Percentiles rank a stretch among this genome's conserved stretches.
phyloP scores from a whole-genome alignment of 2,888 invertebrate species.

The Anoplius nigerrimus region DNA sequence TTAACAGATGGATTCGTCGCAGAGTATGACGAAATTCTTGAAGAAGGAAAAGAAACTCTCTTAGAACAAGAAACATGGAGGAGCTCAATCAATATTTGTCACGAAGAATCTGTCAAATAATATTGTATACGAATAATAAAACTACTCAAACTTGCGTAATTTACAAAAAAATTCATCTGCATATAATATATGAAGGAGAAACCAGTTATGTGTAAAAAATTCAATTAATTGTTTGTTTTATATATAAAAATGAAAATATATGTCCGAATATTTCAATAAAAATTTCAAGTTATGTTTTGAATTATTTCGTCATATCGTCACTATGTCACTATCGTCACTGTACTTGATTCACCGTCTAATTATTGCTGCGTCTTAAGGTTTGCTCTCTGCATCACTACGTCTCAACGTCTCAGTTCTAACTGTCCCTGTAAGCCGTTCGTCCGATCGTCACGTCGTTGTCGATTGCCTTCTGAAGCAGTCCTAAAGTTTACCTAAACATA shows the following conservation, averaged over 20 bases:
- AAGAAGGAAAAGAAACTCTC: slow-evolving; percentile 25
- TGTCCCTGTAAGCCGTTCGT: no score
- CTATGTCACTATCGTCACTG: no score
- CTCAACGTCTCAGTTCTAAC: no score
- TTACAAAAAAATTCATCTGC: slow-evolving; percentile 19
- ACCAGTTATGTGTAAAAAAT: slow-evolving; percentile 11
- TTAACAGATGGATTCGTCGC: slow-evolving; percentile 20
- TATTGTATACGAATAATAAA: slow-evolving; percentile 21
- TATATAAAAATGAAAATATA: slow-evolving; percentile 16
- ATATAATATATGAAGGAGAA: slow-evolving; percentile 15
- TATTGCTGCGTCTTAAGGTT: no score
- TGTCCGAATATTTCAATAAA: neutral
- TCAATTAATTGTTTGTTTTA: slow-evolving; percentile 15
- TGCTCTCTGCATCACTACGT: no score
- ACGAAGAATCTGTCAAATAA: slow-evolving; percentile 26
- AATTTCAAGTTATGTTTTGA: slow-evolving; percentile 13
- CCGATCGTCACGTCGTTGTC: no score
- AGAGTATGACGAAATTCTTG: slow-evolving; percentile 24
- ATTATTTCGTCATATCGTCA: no score
- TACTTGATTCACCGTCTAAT: no score
- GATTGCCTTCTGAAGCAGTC: no score
- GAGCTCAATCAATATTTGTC: slow-evolving; percentile 18
- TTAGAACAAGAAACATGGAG: slow-evolving; percentile 21
- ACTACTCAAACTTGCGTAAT: slow-evolving; percentile 19
- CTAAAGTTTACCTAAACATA: no score